Evolutionary conservation across 2,113 vertebrate genomes (phyloP).

Genomic region (Melospiza georgiana): DNA sequence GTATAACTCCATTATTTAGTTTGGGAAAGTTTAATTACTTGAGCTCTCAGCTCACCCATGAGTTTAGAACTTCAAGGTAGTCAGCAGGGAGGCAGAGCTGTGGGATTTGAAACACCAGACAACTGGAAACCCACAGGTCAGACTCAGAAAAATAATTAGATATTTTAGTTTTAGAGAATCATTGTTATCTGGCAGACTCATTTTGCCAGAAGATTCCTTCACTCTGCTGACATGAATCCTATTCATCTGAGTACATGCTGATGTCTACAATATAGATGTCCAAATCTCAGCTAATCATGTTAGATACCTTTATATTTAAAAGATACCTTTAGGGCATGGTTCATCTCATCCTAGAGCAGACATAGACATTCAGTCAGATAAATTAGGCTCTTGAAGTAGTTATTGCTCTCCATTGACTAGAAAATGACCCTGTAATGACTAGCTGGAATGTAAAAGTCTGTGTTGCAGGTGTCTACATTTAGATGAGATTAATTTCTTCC

Average conservation of each 20-base stretch:
- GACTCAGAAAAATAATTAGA: background rate
- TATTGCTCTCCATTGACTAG: conserved; percentile 15
- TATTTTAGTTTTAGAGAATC: background rate
- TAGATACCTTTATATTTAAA: conserved; percentile 21
- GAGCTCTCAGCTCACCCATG: background rate
- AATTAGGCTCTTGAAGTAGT: conserved; percentile 19
- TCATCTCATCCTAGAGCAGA: conserved; percentile 6
- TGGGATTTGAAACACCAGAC: background rate
- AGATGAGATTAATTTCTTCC: conserved; percentile 17
- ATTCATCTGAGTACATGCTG: background rate
- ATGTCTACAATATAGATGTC: conserved; percentile 17
- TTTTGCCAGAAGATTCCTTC: conserved; percentile 6
- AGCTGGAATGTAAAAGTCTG: background rate
- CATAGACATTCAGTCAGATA: background rate
- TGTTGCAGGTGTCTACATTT: conserved; percentile 3
- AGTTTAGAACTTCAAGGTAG: background rate
- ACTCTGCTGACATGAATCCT: background rate
- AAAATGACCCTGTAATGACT: conserved; percentile 32
- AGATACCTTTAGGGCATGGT: conserved; percentile 10
- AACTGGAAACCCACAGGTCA: background rate
- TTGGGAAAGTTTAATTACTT: background rate
- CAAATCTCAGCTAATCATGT: background rate
- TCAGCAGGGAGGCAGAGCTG: background rate
- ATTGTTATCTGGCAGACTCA: background rate
- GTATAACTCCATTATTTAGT: background rate